phyloP scores from a whole-genome alignment of 2,888 invertebrate species.

The Troilus luridus region DNA sequence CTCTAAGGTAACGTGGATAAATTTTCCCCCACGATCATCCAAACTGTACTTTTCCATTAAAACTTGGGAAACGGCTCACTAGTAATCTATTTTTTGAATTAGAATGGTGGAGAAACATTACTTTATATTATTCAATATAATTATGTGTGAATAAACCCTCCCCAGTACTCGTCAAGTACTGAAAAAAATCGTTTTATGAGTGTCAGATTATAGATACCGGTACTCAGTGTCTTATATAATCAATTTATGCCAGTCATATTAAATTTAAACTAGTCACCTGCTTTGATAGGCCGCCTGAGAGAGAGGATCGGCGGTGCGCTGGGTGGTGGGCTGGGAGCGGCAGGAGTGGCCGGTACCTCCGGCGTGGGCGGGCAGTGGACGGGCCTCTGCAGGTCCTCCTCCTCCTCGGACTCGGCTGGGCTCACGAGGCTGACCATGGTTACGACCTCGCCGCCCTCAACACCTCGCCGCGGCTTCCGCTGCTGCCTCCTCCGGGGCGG shows the following conservation, averaged over 20 bases:
- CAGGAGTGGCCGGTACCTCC: slow-evolving; percentile 52
- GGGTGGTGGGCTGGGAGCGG: slow-evolving; percentile 57
- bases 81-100: too few species aligned
- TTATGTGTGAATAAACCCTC: too few species aligned
- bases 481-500: slow-evolving; percentile 60
- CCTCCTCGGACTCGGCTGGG: slow-evolving; percentile 78
- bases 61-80: too few species aligned
- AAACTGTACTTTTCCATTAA: too few species aligned
- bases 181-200: too few species aligned
- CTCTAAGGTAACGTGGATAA: too few species aligned
- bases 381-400: slow-evolving; percentile 66
- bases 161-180: too few species aligned
- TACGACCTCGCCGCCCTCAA: slow-evolving; percentile 71
- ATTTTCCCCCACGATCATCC: too few species aligned
- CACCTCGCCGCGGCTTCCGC: slow-evolving; percentile 66
- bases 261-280: slow-evolving; percentile 58
- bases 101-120: too few species aligned
- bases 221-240: too few species aligned
- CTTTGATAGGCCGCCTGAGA: slow-evolving; percentile 63
- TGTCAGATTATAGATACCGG: too few species aligned
- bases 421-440: slow-evolving; percentile 80
- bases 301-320: slow-evolving; percentile 60
- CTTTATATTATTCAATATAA: too few species aligned
- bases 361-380: slow-evolving; percentile 57
- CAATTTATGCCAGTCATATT: not conserved